phyloP scores from a whole-genome alignment of 2,797 vertebrate genomes.

The Gambusia yucatana region DNA sequence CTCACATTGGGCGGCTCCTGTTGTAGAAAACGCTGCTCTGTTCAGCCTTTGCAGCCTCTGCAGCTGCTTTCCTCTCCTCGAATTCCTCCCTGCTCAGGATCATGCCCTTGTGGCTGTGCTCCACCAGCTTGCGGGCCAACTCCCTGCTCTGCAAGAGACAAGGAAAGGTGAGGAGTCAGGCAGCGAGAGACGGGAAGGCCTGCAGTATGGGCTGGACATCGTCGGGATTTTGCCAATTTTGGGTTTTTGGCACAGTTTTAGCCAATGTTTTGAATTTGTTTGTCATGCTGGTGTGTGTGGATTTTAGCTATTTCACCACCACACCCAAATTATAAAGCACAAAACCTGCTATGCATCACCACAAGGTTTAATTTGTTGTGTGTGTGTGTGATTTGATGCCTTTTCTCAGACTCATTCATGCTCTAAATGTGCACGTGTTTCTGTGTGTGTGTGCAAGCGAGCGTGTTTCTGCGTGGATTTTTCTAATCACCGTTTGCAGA shows the following conservation, averaged over 20 bases:
- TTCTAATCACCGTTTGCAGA: slow-evolving; percentile 40
- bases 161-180: slow-evolving; percentile 35
- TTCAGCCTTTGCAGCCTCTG: slow-evolving; percentile 70
- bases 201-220: slow-evolving; percentile 15
- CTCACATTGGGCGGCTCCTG: slow-evolving; percentile 82
- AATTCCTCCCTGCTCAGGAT: slow-evolving; percentile 86
- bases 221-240: slow-evolving; percentile 4
- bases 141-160: slow-evolving; percentile 80
- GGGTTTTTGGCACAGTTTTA: slow-evolving; percentile 8
- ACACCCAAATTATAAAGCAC: slow-evolving; percentile 4
- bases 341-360: slow-evolving; percentile 4
- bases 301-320: slow-evolving; percentile 24
- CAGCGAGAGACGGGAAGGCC: slow-evolving; percentile 16
- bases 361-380: slow-evolving; percentile 7
- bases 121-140: slow-evolving; percentile 85
- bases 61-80: slow-evolving; percentile 82
- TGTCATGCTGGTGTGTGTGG: slow-evolving; percentile 2
- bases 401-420: slow-evolving; percentile 12
- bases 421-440: slow-evolving; percentile 1
- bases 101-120: slow-evolving; percentile 84
- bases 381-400: slow-evolving; percentile 28
- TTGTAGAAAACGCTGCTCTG: slow-evolving; percentile 58
- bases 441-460: not conserved
- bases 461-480: slow-evolving; percentile 28
- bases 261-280: slow-evolving; percentile 13